Base-by-base conservation (phyloP, 92 coral and sea anemone species). In the Nematostella vectensis region DNA sequence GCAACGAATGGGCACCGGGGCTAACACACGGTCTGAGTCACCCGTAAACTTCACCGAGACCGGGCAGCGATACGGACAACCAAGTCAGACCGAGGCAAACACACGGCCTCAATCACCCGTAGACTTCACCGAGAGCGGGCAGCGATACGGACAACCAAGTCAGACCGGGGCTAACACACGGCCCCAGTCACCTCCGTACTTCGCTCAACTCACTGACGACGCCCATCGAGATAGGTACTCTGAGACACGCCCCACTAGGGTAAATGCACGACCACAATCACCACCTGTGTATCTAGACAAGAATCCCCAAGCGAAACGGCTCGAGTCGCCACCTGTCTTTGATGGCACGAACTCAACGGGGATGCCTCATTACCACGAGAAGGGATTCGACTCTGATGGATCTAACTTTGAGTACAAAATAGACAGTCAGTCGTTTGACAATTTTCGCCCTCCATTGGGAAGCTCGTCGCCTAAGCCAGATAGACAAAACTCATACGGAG, bases 391-490 rank as follows among this genome's bases (percentile, higher is more conserved):
- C 20, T 26, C 18, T n/a, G 54, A 65, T 3, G 50, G 13, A 33
- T 28, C 40, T 54, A 27, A 65, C 19, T 54, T 42, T n/a, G 54
- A 65, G 25, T 48, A 37, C 1, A 36, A 40, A 3, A 16, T 66
- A 11, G 56, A 66, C 26, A 18, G 19, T 9, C 55, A 45, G 3
- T 45, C 55, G 44, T 25, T 58, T 11, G 75, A 62, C 22, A 73
- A 55, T 31, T 60, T 85, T 49, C 38, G 50, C 2, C 58, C 78
- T 25, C 95, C 95, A 6, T 47, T 85, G 1, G 78, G 79, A 53
- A 85, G 95, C 69, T 85, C 95, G 1, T 85, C 95, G 4, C 95
- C 95, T 0, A 80, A 76, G 50, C 83, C 65, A 31, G 77, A 62
- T 2, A 65, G 44, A 20, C 29, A 16, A 1, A 31, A 29, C 27